Conservation (phyloP, 2,113 vertebrate species). For the Chloebia gouldiae region DNA sequence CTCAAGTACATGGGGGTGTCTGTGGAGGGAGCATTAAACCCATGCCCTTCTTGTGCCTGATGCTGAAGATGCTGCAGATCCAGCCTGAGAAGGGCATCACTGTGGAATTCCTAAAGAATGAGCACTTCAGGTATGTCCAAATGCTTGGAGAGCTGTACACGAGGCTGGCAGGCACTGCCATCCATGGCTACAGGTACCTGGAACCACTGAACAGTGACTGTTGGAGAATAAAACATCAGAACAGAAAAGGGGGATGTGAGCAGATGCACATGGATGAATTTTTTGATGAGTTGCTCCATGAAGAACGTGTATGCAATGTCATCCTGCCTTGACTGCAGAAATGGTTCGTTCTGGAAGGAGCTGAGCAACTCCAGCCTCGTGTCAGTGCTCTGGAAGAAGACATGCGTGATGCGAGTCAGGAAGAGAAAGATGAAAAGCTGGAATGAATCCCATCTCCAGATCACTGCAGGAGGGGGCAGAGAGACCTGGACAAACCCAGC, state of each 20-base stretch:
- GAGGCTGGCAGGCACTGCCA: conserved; percentile 92
- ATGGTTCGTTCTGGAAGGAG: conserved; percentile 86
- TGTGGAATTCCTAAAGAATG: conserved; percentile 92
- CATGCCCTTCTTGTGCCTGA: conserved; percentile 89
- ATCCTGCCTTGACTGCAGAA: conserved; percentile 94
- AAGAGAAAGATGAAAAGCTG: conserved; percentile 75
- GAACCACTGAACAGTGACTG: conserved; percentile 93
- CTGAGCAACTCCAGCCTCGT: conserved; percentile 85
- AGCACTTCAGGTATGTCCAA: conserved; percentile 89
- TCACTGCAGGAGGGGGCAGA: conserved; percentile 79
- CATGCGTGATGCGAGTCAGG: conserved; percentile 92
- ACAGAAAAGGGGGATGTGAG: conserved; percentile 92
- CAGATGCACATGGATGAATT: conserved; percentile 93
- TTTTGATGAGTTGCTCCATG: conserved; percentile 89
- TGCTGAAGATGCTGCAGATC: conserved; percentile 94
- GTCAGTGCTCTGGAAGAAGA: conserved; percentile 93
- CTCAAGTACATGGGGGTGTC: conserved; percentile 86
- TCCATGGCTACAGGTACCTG: conserved; percentile 92
- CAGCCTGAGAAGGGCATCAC: conserved; percentile 95
- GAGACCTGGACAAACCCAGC: not conserved
- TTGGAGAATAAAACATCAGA: conserved; percentile 89
- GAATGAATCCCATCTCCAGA: conserved; percentile 85
- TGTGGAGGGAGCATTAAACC: conserved; percentile 91
- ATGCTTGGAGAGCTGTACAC: conserved; percentile 90
- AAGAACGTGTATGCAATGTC: conserved; percentile 87